Evolutionary conservation across 2,113 vertebrate species (phyloP), one percentile per base, ranked within the genome.

Genomic region (Ammodramus savannarum): DNA sequence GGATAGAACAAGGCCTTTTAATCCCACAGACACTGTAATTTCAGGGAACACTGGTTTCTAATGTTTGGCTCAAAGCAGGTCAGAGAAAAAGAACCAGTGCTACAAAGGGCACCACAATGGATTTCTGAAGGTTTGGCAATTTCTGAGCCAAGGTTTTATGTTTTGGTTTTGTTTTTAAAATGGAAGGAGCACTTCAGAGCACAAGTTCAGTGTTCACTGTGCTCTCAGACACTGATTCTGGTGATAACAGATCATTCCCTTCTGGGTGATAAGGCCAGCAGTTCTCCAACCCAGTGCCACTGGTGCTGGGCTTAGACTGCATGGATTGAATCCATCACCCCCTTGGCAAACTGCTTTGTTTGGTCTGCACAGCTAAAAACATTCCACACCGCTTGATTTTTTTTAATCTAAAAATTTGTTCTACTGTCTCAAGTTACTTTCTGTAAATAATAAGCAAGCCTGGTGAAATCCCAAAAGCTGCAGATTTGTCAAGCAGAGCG

Each of bases 391-490:
- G 95, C 85, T 97, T 76, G 79, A 88, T 93, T 97, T 96, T 95
- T 95, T 96, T 80, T 39, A 93, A 98, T 96, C 95, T 95, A 96
- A 96, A 96, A 95, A 96, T 98, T 97, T 97, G 97, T 97, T 97
- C 97, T 96, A 94, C 96, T 90, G 89, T 98, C 97, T 98, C 97
- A 59, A 96, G 97, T 98, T 98, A 97, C 96, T 0, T 97, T 97
- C 97, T 97, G 97, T 97, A 98, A 98, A 98, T 97, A 98, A 98
- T 86, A 98, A 98, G 97, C 97, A 98, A 97, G 55, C 44, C 96
- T 94, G 97, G 97, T 97, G 97, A 98, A 98, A 98, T 95, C 91
- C 85, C 97, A 89, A 97, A 97, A 97, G 97, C 95, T 96, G 97
- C 90, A 97, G 97, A 98, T 97, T 79, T 96, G 96, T 94, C 97